Evolutionary conservation across 1,140 invertebrate species (phyloP).

Genomic region (Bradysia coprophila): DNA sequence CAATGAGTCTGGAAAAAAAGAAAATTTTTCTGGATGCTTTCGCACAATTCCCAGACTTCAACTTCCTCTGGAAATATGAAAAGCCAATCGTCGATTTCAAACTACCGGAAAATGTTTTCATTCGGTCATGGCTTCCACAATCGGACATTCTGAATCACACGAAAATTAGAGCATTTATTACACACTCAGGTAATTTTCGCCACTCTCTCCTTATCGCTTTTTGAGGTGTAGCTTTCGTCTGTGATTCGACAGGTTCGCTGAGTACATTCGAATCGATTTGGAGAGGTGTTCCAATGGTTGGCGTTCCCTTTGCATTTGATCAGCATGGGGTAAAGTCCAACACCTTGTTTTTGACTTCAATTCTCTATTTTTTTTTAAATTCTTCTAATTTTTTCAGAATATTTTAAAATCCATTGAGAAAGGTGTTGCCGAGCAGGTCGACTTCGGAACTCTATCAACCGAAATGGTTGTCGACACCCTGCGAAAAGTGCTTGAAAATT

Average conservation of each 20-base stretch:
- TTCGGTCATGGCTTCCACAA: slow-evolving; percentile 22
- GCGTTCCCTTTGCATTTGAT: slow-evolving; percentile 27
- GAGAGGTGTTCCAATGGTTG: slow-evolving; percentile 26
- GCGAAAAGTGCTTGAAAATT: slow-evolving; percentile 9
- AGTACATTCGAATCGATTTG: slow-evolving; percentile 26
- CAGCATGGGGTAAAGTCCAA: slow-evolving; percentile 8
- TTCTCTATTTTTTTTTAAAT: background rate
- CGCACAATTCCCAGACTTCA: slow-evolving; percentile 17
- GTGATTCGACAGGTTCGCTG: slow-evolving; percentile 16
- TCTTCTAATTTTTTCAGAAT: slow-evolving; percentile 3
- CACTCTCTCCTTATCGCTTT: background rate
- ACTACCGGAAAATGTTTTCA: slow-evolving; percentile 26
- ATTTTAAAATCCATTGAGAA: slow-evolving; percentile 5
- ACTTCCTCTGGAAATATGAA: slow-evolving; percentile 25
- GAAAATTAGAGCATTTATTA: slow-evolving; percentile 8
- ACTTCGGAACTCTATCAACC: slow-evolving; percentile 7
- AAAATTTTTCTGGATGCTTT: slow-evolving; percentile 23
- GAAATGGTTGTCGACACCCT: slow-evolving; percentile 7
- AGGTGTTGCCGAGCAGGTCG: slow-evolving; percentile 6
- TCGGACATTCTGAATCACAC: slow-evolving; percentile 20
- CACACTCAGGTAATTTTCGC: slow-evolving; percentile 23
- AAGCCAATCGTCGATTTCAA: slow-evolving; percentile 3
- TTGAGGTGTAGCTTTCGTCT: background rate
- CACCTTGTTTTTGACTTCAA: background rate
- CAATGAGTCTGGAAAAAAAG: slow-evolving; percentile 13